Conservation (phyloP, 1,140 invertebrate species). For the Drosophila pseudoananassae region DNA sequence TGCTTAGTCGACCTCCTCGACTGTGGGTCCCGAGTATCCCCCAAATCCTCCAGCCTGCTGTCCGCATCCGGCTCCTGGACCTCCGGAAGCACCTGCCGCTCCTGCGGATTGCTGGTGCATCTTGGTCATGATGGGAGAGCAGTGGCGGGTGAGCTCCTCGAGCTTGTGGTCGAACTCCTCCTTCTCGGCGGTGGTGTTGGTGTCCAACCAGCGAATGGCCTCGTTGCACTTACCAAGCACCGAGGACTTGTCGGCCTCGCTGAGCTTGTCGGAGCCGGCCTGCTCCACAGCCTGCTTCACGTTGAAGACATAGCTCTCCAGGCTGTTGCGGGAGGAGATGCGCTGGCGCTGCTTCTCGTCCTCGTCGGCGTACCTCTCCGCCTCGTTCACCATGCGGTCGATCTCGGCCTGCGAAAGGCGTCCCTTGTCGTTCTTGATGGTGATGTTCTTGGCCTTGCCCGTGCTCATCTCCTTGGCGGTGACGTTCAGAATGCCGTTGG, state of each 20-base stretch:
- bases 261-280: conserved; percentile 85
- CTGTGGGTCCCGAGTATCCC: conserved; percentile 86
- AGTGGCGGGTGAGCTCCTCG: conserved; percentile 85
- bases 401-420: conserved; percentile 92
- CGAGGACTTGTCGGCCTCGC: conserved; percentile 86
- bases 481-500: conserved; percentile 88
- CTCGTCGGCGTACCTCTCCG: conserved; percentile 84
- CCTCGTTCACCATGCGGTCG: conserved; percentile 85
- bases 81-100: conserved; percentile 82
- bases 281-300: conserved; percentile 87
- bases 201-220: conserved; percentile 87
- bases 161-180: conserved; percentile 87
- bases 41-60: conserved; percentile 84
- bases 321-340: conserved; percentile 86
- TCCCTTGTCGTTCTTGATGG: conserved; percentile 94
- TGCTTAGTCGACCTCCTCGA: conserved; percentile 90
- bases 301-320: conserved; percentile 90
- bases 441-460: conserved; percentile 89
- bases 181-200: conserved; percentile 87
- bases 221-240: conserved; percentile 85
- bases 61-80: conserved; percentile 81
- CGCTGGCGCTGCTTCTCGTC: conserved; percentile 89
- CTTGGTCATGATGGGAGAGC: conserved; percentile 86
- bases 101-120: conserved; percentile 73
- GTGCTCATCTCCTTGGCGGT: conserved; percentile 86